phyloP scores from a whole-genome alignment of 2,797 vertebrate genomes.

The Gephyroberyx darwinii region DNA sequence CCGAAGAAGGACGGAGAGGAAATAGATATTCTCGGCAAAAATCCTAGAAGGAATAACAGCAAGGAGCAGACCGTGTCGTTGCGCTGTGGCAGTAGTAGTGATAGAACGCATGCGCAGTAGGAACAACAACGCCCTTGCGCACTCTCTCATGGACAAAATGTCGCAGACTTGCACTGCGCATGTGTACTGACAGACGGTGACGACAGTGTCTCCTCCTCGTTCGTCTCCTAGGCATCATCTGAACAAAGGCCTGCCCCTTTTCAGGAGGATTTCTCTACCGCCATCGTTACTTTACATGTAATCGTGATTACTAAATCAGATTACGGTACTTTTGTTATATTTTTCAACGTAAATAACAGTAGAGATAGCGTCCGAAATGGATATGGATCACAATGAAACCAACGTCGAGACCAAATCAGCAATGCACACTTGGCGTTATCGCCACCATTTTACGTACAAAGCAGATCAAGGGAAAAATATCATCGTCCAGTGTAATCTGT shows the following conservation, averaged over 20 bases:
- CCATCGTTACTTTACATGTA: conserved; percentile 82
- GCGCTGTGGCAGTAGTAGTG: accelerated
- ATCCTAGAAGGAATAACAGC: not conserved
- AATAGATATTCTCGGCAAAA: conserved; percentile 25
- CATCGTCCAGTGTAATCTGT: conserved; percentile 82
- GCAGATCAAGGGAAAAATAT: conserved; percentile 82
- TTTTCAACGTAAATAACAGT: conserved; percentile 24
- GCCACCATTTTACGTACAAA: conserved; percentile 83
- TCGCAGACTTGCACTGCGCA: not conserved
- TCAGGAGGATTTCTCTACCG: conserved; percentile 68
- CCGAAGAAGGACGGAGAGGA: not conserved
- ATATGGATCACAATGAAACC: conserved; percentile 60
- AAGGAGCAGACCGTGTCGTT: not conserved
- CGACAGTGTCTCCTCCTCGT: not conserved
- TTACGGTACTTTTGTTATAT: conserved; percentile 73
- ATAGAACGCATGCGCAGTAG: conserved; percentile 14
- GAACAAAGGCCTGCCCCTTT: conserved; percentile 78
- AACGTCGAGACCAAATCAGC: conserved; percentile 73
- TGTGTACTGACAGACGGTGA: not conserved
- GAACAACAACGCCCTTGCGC: not conserved
- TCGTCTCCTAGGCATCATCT: conserved; percentile 32
- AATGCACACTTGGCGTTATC: conserved; percentile 78
- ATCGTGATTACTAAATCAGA: conserved; percentile 79
- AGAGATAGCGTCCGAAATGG: conserved; percentile 55
- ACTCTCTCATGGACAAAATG: accelerated